Evolutionary conservation across 1,140 invertebrate genomes (phyloP).

Genomic region (Anastrepha obliqua): DNA sequence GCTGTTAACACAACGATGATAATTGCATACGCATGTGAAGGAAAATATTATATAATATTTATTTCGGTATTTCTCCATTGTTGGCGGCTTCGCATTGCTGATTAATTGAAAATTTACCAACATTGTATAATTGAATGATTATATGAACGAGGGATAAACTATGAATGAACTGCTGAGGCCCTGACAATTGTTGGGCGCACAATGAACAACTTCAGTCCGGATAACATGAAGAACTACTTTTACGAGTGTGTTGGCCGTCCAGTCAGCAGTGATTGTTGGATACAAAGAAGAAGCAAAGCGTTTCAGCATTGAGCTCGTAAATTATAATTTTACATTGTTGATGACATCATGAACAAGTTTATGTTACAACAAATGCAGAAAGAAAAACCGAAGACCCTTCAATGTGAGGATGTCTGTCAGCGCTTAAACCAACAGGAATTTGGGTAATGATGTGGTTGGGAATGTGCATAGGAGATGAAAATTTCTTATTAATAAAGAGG

Average conservation of each 20-base stretch:
- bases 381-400: neutral
- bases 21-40: no score
- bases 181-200: neutral
- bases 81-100: neutral
- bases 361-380: neutral
- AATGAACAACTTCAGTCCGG: neutral
- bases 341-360: neutral
- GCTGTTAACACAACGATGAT: neutral
- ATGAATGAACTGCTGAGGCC: neutral
- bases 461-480: neutral
- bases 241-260: neutral
- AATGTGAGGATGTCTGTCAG: neutral
- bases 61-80: neutral
- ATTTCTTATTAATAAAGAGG: no score
- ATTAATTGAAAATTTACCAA: conserved; percentile 41
- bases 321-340: conserved; percentile 20
- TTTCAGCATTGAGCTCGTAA: neutral
- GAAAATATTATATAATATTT: no score
- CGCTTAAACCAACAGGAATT: no score
- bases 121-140: conserved; percentile 36
- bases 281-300: no score
- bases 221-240: neutral
- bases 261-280: neutral
- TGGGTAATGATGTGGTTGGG: neutral
- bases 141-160: neutral